Evolutionary conservation across 2,888 invertebrate species (phyloP).

Genomic region (Callyntrura guangdongensis): DNA sequence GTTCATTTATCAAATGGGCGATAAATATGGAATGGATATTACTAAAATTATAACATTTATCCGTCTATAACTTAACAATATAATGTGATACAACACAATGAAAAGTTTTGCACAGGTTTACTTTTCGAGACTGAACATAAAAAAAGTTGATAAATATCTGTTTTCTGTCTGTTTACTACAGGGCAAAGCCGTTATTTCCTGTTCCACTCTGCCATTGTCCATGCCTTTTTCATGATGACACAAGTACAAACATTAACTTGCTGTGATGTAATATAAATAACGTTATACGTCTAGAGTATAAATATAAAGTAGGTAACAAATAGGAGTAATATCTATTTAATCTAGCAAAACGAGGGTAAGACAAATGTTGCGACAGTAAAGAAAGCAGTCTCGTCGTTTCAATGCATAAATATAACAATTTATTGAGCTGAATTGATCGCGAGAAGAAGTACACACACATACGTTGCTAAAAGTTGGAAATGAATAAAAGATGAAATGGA

Average conservation of each 20-base stretch:
- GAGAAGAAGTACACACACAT: slow-evolving; percentile 35
- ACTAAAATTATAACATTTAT: not conserved
- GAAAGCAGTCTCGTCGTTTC: slow-evolving; percentile 7
- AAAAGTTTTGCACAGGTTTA: not conserved
- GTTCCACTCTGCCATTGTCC: not conserved
- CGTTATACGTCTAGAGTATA: not conserved
- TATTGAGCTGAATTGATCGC: not conserved
- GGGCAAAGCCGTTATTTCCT: not conserved
- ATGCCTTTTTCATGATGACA: not conserved
- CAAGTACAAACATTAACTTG: not conserved
- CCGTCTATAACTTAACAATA: too few species aligned
- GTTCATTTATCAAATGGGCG: not conserved
- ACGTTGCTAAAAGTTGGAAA: slow-evolving; percentile 6
- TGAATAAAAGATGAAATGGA: slow-evolving; percentile 70
- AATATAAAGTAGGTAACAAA: not conserved
- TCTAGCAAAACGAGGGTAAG: slow-evolving; percentile 3
- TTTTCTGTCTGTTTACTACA: slow-evolving; percentile 6
- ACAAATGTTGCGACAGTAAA: not conserved
- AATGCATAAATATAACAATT: not conserved
- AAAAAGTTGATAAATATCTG: too few species aligned
- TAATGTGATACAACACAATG: too few species aligned
- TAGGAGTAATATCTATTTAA: slow-evolving; percentile 30
- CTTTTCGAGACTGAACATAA: not conserved
- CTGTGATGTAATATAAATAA: not conserved
- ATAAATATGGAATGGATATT: slow-evolving; percentile 24